Conservation (phyloP, 2,888 invertebrate genomes). For the Alloscopus bannaensis region DNA sequence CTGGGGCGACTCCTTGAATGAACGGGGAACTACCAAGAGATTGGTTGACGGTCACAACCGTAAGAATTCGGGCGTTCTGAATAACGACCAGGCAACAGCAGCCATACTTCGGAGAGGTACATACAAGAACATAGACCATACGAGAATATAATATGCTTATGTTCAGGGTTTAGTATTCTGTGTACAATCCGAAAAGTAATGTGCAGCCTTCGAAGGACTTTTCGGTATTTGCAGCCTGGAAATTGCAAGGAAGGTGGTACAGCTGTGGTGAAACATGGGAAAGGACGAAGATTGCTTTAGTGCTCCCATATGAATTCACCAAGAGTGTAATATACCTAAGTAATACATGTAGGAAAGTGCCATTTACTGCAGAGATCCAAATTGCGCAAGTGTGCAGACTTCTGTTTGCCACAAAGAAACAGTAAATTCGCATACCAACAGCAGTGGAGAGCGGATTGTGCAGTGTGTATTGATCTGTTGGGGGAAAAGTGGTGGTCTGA, state of each 20-base stretch:
- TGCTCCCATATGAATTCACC: neutral
- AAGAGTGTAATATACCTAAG: neutral
- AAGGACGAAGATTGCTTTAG: neutral
- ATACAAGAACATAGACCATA: neutral
- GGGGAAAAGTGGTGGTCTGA: conserved; percentile 25
- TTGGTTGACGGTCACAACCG: conserved; percentile 21
- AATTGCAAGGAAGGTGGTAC: neutral
- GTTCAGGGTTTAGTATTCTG: too few species aligned
- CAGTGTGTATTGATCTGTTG: neutral
- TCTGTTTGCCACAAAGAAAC: neutral
- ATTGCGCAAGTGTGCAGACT: conserved; percentile 27
- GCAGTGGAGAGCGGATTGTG: neutral
- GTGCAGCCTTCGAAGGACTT: neutral
- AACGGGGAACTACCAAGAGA: neutral
- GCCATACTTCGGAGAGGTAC: neutral
- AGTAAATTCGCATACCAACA: neutral
- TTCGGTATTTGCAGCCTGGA: neutral
- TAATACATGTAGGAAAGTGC: neutral
- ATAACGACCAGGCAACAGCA: neutral
- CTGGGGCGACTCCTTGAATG: neutral
- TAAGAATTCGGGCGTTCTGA: neutral
- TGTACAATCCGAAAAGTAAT: neutral
- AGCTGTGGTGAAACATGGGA: too few species aligned
- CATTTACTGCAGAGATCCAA: conserved; percentile 15
- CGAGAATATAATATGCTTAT: too few species aligned